phyloP scores from a whole-genome alignment of 2,797 vertebrate genomes.

The Lates japonicus region DNA sequence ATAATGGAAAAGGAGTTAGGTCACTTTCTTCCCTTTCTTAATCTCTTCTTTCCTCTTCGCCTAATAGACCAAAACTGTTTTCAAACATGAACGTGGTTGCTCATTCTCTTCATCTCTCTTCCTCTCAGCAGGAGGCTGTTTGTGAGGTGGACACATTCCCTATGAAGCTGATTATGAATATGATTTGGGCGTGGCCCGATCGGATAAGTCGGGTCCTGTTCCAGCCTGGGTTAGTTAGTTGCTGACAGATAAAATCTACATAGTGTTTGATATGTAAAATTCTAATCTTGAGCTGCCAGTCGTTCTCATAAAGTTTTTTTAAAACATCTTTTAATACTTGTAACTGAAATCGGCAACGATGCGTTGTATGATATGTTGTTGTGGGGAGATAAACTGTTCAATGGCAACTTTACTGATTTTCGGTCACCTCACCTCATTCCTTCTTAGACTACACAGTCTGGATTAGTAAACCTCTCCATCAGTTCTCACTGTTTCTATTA shows the following conservation, averaged over 20 bases:
- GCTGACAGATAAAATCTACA: background rate
- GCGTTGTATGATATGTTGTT: background rate
- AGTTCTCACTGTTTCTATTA: no score
- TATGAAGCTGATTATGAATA: no score
- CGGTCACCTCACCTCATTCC: no score
- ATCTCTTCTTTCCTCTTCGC: constrained; percentile 52
- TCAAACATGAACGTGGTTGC: constrained; percentile 28
- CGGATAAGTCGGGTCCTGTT: background rate
- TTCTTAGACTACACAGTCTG: no score
- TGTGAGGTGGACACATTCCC: no score
- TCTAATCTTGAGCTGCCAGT: background rate
- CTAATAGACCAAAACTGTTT: constrained; percentile 57
- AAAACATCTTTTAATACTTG: background rate
- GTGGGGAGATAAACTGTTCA: no score
- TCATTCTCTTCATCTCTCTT: constrained; percentile 18
- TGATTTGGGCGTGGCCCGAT: no score
- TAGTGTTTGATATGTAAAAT: background rate
- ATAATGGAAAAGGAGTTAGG: constrained; percentile 72
- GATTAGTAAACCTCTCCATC: no score
- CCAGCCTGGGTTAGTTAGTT: background rate
- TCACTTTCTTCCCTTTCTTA: constrained; percentile 51
- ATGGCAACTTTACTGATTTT: no score
- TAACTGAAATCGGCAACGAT: no score
- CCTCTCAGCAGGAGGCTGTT: background rate
- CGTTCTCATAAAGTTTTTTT: background rate